Evolutionary conservation across 2,888 invertebrate genomes (phyloP).

Genomic region (Carabus problematicus): DNA sequence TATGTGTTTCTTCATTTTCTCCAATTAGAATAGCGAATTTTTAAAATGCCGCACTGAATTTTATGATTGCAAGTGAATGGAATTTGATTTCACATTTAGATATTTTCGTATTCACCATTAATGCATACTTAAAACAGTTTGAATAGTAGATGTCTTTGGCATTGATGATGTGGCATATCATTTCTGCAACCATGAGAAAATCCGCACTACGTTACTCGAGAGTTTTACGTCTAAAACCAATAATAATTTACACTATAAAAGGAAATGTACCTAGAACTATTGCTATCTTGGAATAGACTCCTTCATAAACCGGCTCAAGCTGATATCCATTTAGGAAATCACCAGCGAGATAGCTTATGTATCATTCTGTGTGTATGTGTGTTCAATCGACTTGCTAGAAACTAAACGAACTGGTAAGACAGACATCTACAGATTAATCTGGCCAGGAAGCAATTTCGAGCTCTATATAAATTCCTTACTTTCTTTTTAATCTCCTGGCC

Average conservation of each 20-base stretch:
- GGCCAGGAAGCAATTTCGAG: slow-evolving; percentile 19
- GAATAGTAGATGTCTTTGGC: too few species aligned
- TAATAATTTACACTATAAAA: neutral
- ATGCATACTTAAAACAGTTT: too few species aligned
- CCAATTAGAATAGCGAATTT: too few species aligned
- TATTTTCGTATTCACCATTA: too few species aligned
- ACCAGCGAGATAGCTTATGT: neutral
- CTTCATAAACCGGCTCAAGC: slow-evolving; percentile 9
- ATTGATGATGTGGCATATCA: too few species aligned
- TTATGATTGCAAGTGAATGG: too few species aligned
- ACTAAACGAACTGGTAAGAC: slow-evolving; percentile 1
- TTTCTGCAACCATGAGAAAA: too few species aligned
- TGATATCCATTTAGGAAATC: slow-evolving; percentile 13
- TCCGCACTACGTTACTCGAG: neutral
- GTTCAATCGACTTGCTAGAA: neutral
- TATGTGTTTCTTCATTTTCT: too few species aligned
- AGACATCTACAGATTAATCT: slow-evolving; percentile 14
- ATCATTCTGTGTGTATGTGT: too few species aligned
- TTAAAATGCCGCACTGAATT: too few species aligned
- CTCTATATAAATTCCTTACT: slow-evolving; percentile 1
- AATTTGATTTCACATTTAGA: too few species aligned
- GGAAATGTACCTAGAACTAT: slow-evolving; percentile 3
- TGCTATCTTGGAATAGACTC: neutral
- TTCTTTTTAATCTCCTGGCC: slow-evolving; percentile 15
- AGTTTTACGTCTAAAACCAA: neutral